Base-by-base conservation (phyloP, 2,888 invertebrate species). In the Lasioglossum zephyrum region DNA sequence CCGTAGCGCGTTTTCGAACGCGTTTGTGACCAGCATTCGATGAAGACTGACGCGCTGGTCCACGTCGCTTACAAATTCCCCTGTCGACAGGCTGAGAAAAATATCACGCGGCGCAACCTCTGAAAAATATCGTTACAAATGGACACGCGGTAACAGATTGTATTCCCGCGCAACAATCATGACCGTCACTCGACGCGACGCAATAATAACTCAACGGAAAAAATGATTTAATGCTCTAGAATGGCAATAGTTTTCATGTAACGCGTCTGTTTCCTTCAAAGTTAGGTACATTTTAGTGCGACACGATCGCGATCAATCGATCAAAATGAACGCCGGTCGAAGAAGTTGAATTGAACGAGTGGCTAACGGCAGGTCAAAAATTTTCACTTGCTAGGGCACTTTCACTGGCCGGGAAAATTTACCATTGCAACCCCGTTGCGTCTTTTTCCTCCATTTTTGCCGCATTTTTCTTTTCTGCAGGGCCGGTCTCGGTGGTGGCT, bases 71-170 rank as follows among this genome's bases (percentile, higher is more conserved):
- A 53, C 53, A 83, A 79, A 53, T 78, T 53, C 70, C 13, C 70
- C 60, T n/a, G 81, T 84, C 69, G 77, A 60, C 47, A 66, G 36
- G 66, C 26, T 72, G 72, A 73, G 73, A 80, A 78, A 81, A 84
- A 86, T 81, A 81, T 78, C 80, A 69, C 77, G 39, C 75, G 57
- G 39, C 69, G 3, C 22, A 39, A 49, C 63, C 69, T 16, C n/a
- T 63, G 76, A 63, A 74, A 81, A 84, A 84, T 84, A 78, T 72
- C 78, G 81, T 81, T 79, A 79, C 77, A 81, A 86, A 86, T 86
- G 81, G 86, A 86, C 80, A 78, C 73, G 84, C 76, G 84, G 73
- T 86, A 86, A 86, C 86, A 79, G 81, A 84, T 86, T 81, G 84
- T 86, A 60, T 53, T 60, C 69, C 41, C 60, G 74, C 76, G 73